Conservation (phyloP, 2,888 invertebrate genomes). For the Torymus aiolomorphi region DNA sequence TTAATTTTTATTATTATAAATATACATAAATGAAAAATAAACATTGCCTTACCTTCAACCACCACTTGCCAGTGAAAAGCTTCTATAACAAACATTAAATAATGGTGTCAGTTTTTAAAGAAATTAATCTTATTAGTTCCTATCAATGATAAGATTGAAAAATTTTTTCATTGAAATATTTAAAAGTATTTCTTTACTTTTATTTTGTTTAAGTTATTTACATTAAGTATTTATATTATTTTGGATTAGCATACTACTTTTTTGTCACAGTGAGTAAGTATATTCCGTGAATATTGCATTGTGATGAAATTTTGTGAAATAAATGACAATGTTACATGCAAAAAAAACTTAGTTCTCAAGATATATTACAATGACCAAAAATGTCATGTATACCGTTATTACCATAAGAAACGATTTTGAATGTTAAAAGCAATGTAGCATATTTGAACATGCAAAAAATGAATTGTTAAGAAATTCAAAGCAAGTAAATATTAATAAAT, state of each 20-base stretch:
- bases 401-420: conserved; percentile 19
- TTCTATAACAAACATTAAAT: conserved; percentile 79
- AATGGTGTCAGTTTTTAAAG: conserved; percentile 53
- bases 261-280: neutral
- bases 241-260: too few relatives aligned
- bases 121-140: conserved; percentile 19
- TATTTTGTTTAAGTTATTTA: neutral
- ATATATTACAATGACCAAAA: conserved; percentile 19
- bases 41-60: conserved; percentile 79
- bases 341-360: conserved; percentile 52
- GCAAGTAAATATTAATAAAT: conserved; percentile 10
- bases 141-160: neutral
- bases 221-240: too few relatives aligned
- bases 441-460: conserved; percentile 39
- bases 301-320: conserved; percentile 2
- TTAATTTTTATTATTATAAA: conserved; percentile 20
- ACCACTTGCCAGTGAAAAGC: conserved; percentile 80
- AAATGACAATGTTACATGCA: neutral
- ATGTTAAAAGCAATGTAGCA: conserved; percentile 36
- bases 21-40: conserved; percentile 54
- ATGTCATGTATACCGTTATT: conserved; percentile 8
- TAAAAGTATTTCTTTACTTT: conserved; percentile 3
- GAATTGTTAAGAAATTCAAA: conserved; percentile 16
- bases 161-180: neutral
- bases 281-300: neutral